Base-by-base conservation (phyloP, 2,888 invertebrate genomes). In the Cantharis nigra region DNA sequence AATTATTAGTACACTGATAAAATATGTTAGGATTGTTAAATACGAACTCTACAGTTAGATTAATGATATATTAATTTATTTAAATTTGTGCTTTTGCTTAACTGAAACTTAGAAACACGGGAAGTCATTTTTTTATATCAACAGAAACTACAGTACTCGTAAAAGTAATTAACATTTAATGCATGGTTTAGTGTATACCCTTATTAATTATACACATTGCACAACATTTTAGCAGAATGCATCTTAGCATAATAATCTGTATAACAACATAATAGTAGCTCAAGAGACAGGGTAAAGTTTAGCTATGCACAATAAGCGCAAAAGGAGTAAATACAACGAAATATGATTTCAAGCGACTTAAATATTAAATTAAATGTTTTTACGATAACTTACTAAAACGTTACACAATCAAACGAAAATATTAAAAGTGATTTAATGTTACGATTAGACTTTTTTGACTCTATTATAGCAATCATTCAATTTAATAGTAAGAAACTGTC, bases 181-280 rank as follows among this genome's bases (percentile, higher is more conserved):
- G 77, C 74, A 71, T 74, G 74, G 74, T 69, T 71, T 74, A 71
- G 33, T 77, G 69, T 75, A 75, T 74, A 63, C 74, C 71, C 26
- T 69, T 71, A 77, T 77, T 77, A 77, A 77, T 77, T 74, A 77
- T 74, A 74, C 77, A 74, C 74, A 74, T 64, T 74, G 74, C 71
- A 77, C 69, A 74, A 71, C 77, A 71, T 33, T 69, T 69, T 65
- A 67, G 67, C 71, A 67, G 33, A 23, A 74, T 74, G 77, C 77
- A 77, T 69, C 71, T 69, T 63, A 64, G 65, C 74, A 69, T 74
- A 71, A 70, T 75, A 70, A 74, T 74, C 74, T 67, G 70, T 74
- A 74, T 71, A 65, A 33, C 65, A 33, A n/a, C 49, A 49, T 49
- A 49, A 49, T 49, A 49, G n/a, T 49, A 49, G 49, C 49, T n/a